Evolutionary conservation across 2,113 vertebrate genomes (phyloP), one percentile per base, ranked within the genome.

Genomic region (Camelus bactrianus): DNA sequence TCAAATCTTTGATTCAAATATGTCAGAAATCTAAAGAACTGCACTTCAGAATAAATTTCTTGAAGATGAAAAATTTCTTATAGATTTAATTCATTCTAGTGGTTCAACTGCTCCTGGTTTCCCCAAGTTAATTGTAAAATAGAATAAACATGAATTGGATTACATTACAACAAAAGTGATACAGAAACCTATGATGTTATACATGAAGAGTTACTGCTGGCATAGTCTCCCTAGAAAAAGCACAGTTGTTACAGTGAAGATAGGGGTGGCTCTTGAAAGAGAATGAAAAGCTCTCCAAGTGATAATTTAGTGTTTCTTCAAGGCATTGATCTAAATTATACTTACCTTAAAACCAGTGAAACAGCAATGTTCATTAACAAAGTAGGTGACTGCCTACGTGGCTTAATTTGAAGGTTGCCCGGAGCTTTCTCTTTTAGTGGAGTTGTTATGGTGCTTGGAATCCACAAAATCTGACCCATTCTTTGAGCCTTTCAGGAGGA

Each of bases 71-170:
- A 87, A 46, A 13, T 95, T 95, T 92, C 81, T 91, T 92, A 89
- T 32, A 83, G 28, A 91, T 73, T 96, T 90, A 85, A 93, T 90
- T 90, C 38, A 94, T 96, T 92, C 93, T 73, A 84, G 22, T 73
- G 16, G 30, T 75, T 89, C 24, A 60, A 75, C 54, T 17, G 65
- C 9, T 94, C 48, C 60, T 82, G 84, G 89, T 93, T 93, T 94
- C 72, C 91, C 82, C 85, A 92, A 69, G 87, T 91, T 98, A 93
- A 93, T n/a, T 96, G 83, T 95, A 95, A 87, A 95, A 64, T 50
- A 77, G 89, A 73, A 94, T 96, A 94, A 97, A 92, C 67, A 93
- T 69, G 83, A 97, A 88, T 32, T 70, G 50, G 79, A 87, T 91
- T 84, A 46, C 35, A 60, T 94, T 89, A 75, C 52, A 85, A 73